These are phyloP conservation scores for Arothron firmamentum DNA, from an alignment of 2,113 vertebrate genomes.

Conservation along the genomic window DNA sequence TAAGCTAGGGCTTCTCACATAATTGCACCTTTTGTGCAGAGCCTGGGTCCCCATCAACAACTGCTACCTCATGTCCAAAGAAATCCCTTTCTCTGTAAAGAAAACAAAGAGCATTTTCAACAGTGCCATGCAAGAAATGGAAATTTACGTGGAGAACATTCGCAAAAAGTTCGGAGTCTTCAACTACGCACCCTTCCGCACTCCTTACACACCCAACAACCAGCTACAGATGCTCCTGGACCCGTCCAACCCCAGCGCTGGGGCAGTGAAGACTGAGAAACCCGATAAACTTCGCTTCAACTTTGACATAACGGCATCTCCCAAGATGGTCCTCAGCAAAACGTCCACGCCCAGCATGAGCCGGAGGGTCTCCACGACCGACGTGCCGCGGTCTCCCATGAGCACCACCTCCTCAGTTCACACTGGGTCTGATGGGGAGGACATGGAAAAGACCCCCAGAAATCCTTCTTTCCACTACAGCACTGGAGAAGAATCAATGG, in stretches of 20 bases:
- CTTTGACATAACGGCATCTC: conserved; percentile 94
- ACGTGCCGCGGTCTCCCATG: conserved; percentile 95
- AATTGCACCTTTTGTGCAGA: conserved; percentile 59
- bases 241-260: conserved; percentile 86
- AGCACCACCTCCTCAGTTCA: conserved; percentile 97
- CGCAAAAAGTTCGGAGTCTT: conserved; percentile 94
- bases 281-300: conserved; percentile 93
- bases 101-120: conserved; percentile 99
- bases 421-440: conserved; percentile 95
- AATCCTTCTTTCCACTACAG: conserved; percentile 88
- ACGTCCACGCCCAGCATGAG: conserved; percentile 81
- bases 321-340: conserved; percentile 92
- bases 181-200: conserved; percentile 96
- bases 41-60: conserved; percentile 99
- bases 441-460: conserved; percentile 82
- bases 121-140: conserved; percentile 99
- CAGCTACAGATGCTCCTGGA: conserved; percentile 96
- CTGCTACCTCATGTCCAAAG: conserved; percentile 99
- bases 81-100: conserved; percentile 99
- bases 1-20: not conserved
- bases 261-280: conserved; percentile 89
- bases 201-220: conserved; percentile 94
- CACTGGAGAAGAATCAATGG: conserved; percentile 96
- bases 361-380: conserved; percentile 87
- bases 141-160: conserved; percentile 97